Evolutionary conservation across 1,140 invertebrate species (phyloP).

Genomic region (Drosophila quadrilineata): DNA sequence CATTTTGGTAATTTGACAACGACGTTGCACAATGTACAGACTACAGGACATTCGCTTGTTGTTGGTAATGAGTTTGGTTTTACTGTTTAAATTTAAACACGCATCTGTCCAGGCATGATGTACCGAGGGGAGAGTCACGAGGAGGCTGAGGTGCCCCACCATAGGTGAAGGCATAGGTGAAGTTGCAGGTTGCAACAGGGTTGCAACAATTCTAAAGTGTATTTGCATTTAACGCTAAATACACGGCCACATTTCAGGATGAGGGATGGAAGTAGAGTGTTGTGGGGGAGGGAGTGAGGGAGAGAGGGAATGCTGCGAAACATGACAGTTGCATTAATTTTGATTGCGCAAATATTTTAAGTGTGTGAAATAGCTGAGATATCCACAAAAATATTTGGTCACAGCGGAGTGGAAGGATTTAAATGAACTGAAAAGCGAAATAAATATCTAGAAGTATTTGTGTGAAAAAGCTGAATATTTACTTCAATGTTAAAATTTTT

Average conservation of each 20-base stretch:
- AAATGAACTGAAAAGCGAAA: too few relatives aligned
- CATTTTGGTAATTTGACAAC: slow-evolving; percentile 79
- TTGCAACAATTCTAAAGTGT: slow-evolving; percentile 74
- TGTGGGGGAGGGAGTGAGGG: too few relatives aligned
- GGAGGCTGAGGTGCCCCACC: not conserved
- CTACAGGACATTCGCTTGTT: slow-evolving; percentile 48
- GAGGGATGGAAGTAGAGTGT: too few relatives aligned
- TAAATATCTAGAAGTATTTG: too few relatives aligned
- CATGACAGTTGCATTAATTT: slow-evolving; percentile 80
- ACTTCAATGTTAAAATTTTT: too few relatives aligned
- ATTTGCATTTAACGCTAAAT: slow-evolving; percentile 77
- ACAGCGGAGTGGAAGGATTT: not conserved
- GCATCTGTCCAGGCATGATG: slow-evolving; percentile 22
- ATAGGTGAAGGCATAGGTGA: not conserved
- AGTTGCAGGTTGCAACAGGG: slow-evolving; percentile 51
- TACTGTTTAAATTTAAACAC: slow-evolving; percentile 78
- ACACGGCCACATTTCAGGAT: slow-evolving; percentile 27
- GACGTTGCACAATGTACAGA: slow-evolving; percentile 25
- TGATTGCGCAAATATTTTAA: slow-evolving; percentile 78
- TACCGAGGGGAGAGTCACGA: not conserved
- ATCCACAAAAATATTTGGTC: slow-evolving; percentile 60
- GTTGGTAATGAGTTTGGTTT: slow-evolving; percentile 79
- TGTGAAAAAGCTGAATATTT: too few relatives aligned
- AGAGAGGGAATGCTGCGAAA: slow-evolving; percentile 29
- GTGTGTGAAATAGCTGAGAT: slow-evolving; percentile 56